Conservation (phyloP, 2,888 invertebrate species). For the Iphiclides podalirius region DNA sequence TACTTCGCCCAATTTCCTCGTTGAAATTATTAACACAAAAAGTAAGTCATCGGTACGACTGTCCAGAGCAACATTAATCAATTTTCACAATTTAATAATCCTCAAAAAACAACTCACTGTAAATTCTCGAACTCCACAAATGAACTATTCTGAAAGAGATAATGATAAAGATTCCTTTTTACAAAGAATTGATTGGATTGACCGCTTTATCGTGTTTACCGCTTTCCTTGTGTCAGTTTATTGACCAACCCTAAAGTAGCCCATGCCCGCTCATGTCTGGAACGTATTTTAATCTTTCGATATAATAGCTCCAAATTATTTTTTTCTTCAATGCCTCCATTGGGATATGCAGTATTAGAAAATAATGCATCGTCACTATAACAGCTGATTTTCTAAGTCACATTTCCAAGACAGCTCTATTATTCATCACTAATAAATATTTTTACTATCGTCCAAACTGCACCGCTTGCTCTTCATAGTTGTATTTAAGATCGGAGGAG, state of each 20-base stretch:
- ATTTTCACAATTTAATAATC: conserved; percentile 56
- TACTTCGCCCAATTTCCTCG: background rate
- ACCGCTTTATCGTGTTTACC: conserved; percentile 81
- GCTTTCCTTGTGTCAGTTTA: conserved; percentile 82
- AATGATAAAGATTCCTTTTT: conserved; percentile 65
- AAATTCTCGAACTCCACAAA: conserved; percentile 54
- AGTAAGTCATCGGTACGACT: conserved; percentile 53
- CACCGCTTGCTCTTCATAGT: conserved; percentile 40
- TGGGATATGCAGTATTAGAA: conserved; percentile 79
- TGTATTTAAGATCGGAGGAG: conserved; percentile 25
- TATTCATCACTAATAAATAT: conserved; percentile 74
- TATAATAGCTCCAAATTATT: conserved; percentile 73
- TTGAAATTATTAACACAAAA: conserved; percentile 27
- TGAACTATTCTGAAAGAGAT: conserved; percentile 51
- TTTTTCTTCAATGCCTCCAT: conserved; percentile 75
- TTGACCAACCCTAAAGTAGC: conserved; percentile 78
- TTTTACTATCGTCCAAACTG: conserved; percentile 67
- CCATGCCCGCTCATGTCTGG: conserved; percentile 78
- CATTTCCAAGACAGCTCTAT: conserved; percentile 78
- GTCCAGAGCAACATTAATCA: conserved; percentile 43
- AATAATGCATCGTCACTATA: conserved; percentile 79
- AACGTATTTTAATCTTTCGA: conserved; percentile 70
- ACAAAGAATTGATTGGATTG: conserved; percentile 79
- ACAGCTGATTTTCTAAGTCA: conserved; percentile 78
- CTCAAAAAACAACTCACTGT: conserved; percentile 79